Evolutionary conservation across 2,113 vertebrate species (phyloP).

Genomic region (Etia nguti): DNA sequence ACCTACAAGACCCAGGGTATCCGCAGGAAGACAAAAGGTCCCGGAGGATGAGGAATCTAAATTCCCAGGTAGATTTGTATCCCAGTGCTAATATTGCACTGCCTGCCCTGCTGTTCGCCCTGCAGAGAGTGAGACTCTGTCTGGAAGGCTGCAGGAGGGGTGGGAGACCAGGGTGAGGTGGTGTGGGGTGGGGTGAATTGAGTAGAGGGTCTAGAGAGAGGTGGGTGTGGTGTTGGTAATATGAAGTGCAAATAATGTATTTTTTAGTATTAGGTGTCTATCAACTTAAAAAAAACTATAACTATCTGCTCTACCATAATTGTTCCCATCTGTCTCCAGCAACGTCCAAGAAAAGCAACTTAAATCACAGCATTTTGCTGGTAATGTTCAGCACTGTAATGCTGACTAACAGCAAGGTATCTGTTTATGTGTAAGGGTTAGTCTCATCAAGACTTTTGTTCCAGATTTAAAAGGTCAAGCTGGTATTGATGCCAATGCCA

Average conservation of each 20-base stretch:
- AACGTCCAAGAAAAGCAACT: background rate
- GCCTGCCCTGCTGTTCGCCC: constrained; percentile 49
- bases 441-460: background rate
- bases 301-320: background rate
- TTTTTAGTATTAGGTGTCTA: background rate
- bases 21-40: constrained; percentile 36
- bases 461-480: background rate
- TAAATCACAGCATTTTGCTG: background rate
- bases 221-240: constrained; percentile 40
- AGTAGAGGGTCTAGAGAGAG: background rate
- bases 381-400: background rate
- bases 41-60: constrained; percentile 11
- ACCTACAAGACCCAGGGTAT: constrained; percentile 56
- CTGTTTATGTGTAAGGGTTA: background rate
- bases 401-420: background rate
- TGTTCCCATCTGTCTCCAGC: background rate
- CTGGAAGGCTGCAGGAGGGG: constrained; percentile 32
- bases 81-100: constrained; percentile 22
- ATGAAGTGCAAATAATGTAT: background rate
- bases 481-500: background rate
- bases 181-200: background rate
- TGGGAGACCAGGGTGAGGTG: constrained; percentile 24
- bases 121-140: constrained; percentile 65
- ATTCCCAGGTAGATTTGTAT: constrained; percentile 38
- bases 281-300: background rate